phyloP scores from a whole-genome alignment of 1,140 invertebrate genomes.

The Dryas iulia region DNA sequence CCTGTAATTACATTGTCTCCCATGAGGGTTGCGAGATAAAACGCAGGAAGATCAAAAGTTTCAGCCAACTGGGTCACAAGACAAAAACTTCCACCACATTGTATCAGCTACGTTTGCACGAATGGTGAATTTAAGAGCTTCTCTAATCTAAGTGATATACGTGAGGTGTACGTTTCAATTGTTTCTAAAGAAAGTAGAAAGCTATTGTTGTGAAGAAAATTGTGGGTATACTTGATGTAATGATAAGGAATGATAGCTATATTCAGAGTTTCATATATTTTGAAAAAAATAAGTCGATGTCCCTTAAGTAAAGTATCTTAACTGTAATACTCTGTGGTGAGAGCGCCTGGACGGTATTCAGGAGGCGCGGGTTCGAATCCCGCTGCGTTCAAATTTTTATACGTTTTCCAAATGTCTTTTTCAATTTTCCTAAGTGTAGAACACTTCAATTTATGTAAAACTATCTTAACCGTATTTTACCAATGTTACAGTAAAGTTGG shows the following conservation, averaged over 20 bases:
- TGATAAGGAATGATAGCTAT: neutral
- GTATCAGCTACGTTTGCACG: neutral
- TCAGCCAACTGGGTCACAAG: conserved; percentile 8
- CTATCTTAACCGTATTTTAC: no score
- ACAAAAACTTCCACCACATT: conserved; percentile 17
- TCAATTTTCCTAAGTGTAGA: no score
- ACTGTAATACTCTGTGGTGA: no score
- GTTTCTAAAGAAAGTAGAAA: neutral
- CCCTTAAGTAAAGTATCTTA: no score
- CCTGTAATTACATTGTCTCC: conserved; percentile 11
- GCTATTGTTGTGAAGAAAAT: neutral
- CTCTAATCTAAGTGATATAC: neutral
- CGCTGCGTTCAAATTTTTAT: no score
- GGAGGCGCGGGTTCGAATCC: no score
- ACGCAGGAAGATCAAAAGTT: conserved; percentile 13
- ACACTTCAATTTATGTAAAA: no score
- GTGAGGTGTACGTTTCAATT: neutral
- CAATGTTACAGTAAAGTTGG: no score
- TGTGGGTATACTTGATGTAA: neutral
- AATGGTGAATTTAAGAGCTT: neutral
- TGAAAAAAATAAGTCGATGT: neutral
- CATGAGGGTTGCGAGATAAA: neutral
- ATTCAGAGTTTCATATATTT: neutral
- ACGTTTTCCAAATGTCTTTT: no score
- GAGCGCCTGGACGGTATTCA: no score